A percentile compares a stretch with the other conserved stretches of the same genome.
These are phyloP conservation scores for Cynocephalus volans DNA, from an alignment of 2,113 vertebrate genomes.

Conservation along the genomic window DNA sequence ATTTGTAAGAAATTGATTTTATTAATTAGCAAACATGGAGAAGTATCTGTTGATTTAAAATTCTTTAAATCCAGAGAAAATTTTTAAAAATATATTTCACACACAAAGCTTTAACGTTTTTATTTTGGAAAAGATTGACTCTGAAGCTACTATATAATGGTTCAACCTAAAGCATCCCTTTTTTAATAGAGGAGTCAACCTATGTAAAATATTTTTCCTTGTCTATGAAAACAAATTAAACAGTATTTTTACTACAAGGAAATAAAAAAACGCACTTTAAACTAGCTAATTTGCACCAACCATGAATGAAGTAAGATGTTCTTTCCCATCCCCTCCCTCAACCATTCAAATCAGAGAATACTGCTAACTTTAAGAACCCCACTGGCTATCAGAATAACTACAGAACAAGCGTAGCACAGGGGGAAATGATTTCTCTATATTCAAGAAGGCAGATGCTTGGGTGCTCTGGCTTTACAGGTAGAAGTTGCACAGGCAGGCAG, in stretches of 20 bases:
- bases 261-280: constrained; percentile 62
- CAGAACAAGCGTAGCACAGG: constrained; percentile 30
- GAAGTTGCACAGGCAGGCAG: constrained; percentile 75
- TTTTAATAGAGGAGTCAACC: constrained; percentile 17
- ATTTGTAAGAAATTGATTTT: constrained; percentile 48
- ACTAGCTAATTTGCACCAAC: constrained; percentile 62
- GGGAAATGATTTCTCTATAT: constrained; percentile 55
- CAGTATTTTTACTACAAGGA: constrained; percentile 55
- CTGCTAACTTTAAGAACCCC: constrained; percentile 54
- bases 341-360: constrained; percentile 58
- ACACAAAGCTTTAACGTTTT: constrained; percentile 73
- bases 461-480: constrained; percentile 63
- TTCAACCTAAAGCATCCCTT: constrained; percentile 53
- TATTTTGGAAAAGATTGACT: constrained; percentile 70
- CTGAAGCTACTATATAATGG: constrained; percentile 56
- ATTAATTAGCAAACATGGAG: constrained; percentile 43
- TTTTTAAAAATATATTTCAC: constrained; percentile 68
- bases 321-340: constrained; percentile 47
- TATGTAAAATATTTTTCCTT: constrained; percentile 64
- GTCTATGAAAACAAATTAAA: constrained; percentile 57
- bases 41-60: constrained; percentile 60
- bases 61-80: constrained; percentile 71
- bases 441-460: constrained; percentile 70
- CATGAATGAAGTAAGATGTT: constrained; percentile 46
- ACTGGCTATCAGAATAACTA: constrained; percentile 52